These are phyloP conservation scores for Otocyon megalotis DNA, from an alignment of 2,113 vertebrate genomes.

Conservation along the genomic window DNA sequence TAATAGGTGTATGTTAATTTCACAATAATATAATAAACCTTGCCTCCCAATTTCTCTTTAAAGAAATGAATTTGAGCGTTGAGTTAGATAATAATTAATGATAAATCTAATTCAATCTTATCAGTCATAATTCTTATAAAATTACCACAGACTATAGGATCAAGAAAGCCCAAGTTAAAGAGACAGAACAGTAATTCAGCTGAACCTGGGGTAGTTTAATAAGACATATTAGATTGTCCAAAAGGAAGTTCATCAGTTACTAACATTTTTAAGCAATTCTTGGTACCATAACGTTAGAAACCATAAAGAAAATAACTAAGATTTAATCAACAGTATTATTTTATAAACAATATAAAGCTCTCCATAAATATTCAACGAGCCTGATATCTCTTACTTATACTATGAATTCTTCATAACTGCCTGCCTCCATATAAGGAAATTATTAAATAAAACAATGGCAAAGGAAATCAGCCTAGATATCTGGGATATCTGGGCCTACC, in stretches of 20 bases:
- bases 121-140: constrained; percentile 31
- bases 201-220: constrained; percentile 2
- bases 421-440: background rate
- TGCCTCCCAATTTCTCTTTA: background rate
- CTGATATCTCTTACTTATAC: constrained; percentile 10
- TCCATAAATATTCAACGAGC: constrained; percentile 18
- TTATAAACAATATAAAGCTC: constrained; percentile 29
- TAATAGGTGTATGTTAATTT: constrained; percentile 21
- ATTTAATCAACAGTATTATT: constrained; percentile 65
- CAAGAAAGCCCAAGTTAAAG: constrained; percentile 8
- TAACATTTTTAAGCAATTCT: constrained; percentile 56
- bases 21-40: constrained; percentile 49
- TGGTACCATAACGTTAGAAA: constrained; percentile 41
- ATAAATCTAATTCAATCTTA: constrained; percentile 53
- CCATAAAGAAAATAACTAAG: constrained; percentile 33
- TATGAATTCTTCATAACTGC: background rate
- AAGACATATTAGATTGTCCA: constrained; percentile 15
- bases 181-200: background rate
- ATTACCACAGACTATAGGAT: background rate
- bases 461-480: constrained; percentile 25
- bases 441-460: background rate
- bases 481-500: background rate
- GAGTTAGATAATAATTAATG: background rate
- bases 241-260: constrained; percentile 16
- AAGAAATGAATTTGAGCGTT: constrained; percentile 61